Evolutionary conservation across 2,113 vertebrate species (phyloP).

Genomic region (Synchiropus splendidus): DNA sequence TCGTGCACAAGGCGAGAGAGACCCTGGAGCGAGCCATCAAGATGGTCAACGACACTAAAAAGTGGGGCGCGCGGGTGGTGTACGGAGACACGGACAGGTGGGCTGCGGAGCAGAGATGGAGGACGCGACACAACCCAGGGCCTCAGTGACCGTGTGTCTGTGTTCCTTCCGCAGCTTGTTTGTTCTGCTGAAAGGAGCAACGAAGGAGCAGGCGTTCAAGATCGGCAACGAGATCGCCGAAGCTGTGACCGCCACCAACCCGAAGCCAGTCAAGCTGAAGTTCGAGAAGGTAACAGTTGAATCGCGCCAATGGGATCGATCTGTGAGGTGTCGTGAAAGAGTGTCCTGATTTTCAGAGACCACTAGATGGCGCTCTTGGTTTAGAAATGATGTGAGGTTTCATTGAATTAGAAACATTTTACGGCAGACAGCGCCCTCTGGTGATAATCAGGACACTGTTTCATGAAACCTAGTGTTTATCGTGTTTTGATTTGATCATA

Average conservation of each 20-base stretch:
- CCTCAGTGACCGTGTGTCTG: neutral
- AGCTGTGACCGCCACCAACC: slow-evolving; percentile 93
- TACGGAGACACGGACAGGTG: slow-evolving; percentile 96
- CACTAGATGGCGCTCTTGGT: no score
- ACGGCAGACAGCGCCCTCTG: no score
- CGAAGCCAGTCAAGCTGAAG: slow-evolving; percentile 91
- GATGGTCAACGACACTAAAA: slow-evolving; percentile 92
- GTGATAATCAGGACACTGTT: no score
- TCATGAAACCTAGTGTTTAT: no score
- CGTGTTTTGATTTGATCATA: no score
- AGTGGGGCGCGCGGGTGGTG: slow-evolving; percentile 92
- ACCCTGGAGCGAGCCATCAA: slow-evolving; percentile 95
- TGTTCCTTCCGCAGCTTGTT: slow-evolving; percentile 76
- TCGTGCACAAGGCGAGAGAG: slow-evolving; percentile 96
- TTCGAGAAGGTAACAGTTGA: slow-evolving; percentile 86
- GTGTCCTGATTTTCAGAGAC: no score
- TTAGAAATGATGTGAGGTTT: no score
- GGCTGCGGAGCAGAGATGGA: neutral
- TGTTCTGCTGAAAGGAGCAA: slow-evolving; percentile 92
- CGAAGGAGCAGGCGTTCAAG: slow-evolving; percentile 95
- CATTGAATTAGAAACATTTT: no score
- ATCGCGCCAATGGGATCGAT: no score
- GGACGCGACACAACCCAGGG: no score
- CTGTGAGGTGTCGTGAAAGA: no score
- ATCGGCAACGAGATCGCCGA: slow-evolving; percentile 96